Evolutionary conservation across 2,113 vertebrate species (phyloP), one percentile per base, ranked within the genome.

Genomic region (Chloroceryle aenea): DNA sequence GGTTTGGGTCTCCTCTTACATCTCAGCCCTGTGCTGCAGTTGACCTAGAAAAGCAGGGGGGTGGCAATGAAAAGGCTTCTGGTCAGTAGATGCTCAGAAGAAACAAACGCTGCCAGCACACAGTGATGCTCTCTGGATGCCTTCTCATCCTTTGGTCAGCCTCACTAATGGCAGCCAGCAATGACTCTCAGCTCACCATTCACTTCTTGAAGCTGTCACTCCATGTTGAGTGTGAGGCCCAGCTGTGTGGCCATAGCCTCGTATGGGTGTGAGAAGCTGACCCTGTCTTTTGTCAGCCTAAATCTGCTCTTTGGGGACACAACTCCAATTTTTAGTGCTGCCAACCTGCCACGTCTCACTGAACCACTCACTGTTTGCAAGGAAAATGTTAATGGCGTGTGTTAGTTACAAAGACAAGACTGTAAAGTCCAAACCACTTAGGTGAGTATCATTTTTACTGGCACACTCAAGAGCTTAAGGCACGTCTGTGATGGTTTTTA

Each of bases 371-470:
- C 22, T 3, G 5, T 75, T 92, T 71, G 63, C 58, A 55, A 80
- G 82, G 85, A 87, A 93, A 88, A 95, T 68, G 43, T 82, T 88
- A 62, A 87, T 95, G 80, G 74, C 2, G 2, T 12, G 18, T 58
- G 72, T 89, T 86, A 82, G 56, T 95, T 90, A 81, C 83, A 92
- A 81, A 82, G 79, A 90, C 88, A 94, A 95, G 72, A 34, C 42
- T 73, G 9, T 34, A 36, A 47, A 93, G 38, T 80, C 62, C 90
- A 96, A 93, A 76, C 23, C 32, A 76, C 76, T 85, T 47, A 84
- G 43, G 34, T 85, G 83, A 76, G 78, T 34, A 80, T 72, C 81
- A 43, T 55, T 84, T 52, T 52, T 68, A n/a, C 52, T 93, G 73
- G 62, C 85, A 86, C 29, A 30, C 16, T 62, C n/a, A 4, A 0